Percentiles rank a stretch among this genome's conserved stretches.
Conservation (phyloP, 2,113 vertebrate species). For the Peromyscus maniculatus region DNA sequence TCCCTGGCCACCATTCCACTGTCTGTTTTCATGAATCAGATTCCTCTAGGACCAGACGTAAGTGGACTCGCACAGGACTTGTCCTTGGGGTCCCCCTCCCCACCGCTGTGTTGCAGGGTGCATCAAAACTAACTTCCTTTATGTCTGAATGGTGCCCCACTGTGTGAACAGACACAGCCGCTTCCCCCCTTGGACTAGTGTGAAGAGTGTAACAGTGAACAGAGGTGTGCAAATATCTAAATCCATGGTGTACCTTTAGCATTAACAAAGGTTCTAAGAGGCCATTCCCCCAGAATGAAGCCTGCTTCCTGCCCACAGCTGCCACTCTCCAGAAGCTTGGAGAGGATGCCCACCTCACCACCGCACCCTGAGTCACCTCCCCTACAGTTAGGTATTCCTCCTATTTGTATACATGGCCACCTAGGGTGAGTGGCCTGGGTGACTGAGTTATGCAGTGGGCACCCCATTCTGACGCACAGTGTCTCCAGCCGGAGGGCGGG, state of each 20-base stretch:
- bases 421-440: rapidly evolving
- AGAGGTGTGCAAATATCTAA: rapidly evolving
- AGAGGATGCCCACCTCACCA: not conserved
- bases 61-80: rapidly evolving
- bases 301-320: rapidly evolving
- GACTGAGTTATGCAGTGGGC: rapidly evolving
- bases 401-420: rapidly evolving
- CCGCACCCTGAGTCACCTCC: rapidly evolving
- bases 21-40: not conserved
- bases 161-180: rapidly evolving
- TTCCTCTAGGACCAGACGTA: rapidly evolving
- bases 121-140: not conserved
- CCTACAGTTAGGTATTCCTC: rapidly evolving
- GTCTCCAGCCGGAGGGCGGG: rapidly evolving
- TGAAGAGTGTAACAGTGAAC: rapidly evolving
- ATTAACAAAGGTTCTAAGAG: not conserved
- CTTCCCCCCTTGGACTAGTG: rapidly evolving
- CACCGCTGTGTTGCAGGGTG: rapidly evolving
- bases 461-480: rapidly evolving
- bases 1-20: rapidly evolving
- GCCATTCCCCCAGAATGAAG: not conserved
- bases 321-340: rapidly evolving
- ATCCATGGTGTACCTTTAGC: rapidly evolving
- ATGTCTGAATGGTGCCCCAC: rapidly evolving
- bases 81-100: rapidly evolving